Evolutionary conservation across 2,888 invertebrate species (phyloP).

Genomic region (Caenorhabditis zanzibari): DNA sequence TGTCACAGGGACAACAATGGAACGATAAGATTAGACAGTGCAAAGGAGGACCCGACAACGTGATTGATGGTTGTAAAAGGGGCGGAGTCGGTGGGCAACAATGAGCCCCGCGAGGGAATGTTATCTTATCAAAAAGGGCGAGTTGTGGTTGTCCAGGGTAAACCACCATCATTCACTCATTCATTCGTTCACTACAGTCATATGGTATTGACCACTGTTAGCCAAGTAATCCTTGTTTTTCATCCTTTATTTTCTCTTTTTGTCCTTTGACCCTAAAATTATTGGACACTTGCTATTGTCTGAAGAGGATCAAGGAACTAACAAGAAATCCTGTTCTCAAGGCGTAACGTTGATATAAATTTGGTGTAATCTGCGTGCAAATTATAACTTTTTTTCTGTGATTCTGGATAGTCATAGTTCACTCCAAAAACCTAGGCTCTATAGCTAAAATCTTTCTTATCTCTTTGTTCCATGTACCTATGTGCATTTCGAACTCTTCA

Average conservation of each 20-base stretch:
- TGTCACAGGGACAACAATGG: not conserved
- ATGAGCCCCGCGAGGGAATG: slow-evolving; percentile 11
- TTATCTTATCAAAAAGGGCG: slow-evolving; percentile 51
- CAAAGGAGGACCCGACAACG: not conserved
- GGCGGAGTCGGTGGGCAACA: slow-evolving; percentile 43
- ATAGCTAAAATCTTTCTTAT: not conserved
- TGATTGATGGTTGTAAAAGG: not conserved
- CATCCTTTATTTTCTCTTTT: not conserved
- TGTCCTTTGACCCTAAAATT: not conserved
- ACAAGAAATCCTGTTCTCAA: slow-evolving; percentile 19
- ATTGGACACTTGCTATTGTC: not conserved
- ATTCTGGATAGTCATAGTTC: not conserved
- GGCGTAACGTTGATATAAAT: not conserved
- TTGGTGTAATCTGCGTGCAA: slow-evolving; percentile 27
- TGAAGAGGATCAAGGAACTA: slow-evolving; percentile 39
- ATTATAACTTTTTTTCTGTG: slow-evolving; percentile 5
- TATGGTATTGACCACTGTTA: slow-evolving; percentile 41
- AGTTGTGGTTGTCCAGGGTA: slow-evolving; percentile 35
- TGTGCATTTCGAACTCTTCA: slow-evolving; percentile 19
- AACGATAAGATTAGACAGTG: slow-evolving; percentile 19
- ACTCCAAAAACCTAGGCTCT: not conserved
- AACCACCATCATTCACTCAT: slow-evolving; percentile 39
- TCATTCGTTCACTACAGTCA: slow-evolving; percentile 29
- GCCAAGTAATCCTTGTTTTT: slow-evolving; percentile 1
- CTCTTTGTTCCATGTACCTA: slow-evolving; percentile 8